Evolutionary conservation across 2,888 invertebrate species (phyloP), one percentile per base, ranked within the genome.

Genomic region (Girardia tigrina): DNA sequence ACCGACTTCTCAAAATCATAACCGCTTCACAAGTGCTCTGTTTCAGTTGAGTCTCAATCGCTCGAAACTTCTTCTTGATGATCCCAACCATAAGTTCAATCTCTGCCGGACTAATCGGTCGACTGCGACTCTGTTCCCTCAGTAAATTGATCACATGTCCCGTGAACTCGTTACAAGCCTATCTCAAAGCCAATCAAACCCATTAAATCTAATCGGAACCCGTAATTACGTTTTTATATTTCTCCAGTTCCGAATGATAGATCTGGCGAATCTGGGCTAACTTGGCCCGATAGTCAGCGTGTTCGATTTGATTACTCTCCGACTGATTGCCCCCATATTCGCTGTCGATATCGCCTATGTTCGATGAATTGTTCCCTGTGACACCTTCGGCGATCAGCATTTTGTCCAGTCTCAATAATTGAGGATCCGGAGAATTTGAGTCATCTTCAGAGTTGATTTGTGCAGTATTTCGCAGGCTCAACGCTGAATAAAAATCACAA

Each of bases 11-110:
- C 78, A 98, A 88, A 80, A 98, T 97, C 98, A 98, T 98, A 80
- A 98, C 97, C 71, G 97, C 97, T 85, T 98, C 98, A 85, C 98
- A 98, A 70, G 97, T 98, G 81, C 94, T 94, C 87, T 98, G 98
- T 86, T 98, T 98, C 81, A 98, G 87, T 87, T 98, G 98, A 80
- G 87, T 86, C 81, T 87, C 86, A 75, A 86, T 86, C 27, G 85
- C 84, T 20, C 84, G 92, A 88, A 94, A 94, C 86, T 95, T 95
- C 88, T 93, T 93, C 87, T 94, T 94, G 80, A 95, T 95, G 80
- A 95, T 95, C 86, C 92, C 92, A 77, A 95, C 94, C 95, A 95
- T 95, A 81, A 94, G 89, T 85, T 98, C 97, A 81, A 99, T 98
- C 87, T 99, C 98, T 86, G 89, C 94, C 72, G 94, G 94, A 76